These are phyloP conservation scores for Myathropa florea DNA, from an alignment of 2,888 invertebrate genomes.

Conservation along the genomic window DNA sequence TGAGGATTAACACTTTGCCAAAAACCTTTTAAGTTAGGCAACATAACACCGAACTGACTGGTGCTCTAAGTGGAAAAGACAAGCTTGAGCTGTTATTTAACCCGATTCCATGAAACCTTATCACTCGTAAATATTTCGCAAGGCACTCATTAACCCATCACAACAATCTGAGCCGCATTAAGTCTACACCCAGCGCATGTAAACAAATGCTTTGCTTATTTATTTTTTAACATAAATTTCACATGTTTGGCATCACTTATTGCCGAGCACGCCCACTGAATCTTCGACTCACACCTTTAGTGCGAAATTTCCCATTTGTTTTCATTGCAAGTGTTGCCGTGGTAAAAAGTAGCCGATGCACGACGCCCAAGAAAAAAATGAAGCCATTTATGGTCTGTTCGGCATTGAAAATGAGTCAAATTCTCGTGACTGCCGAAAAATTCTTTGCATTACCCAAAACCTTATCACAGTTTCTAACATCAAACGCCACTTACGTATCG, in stretches of 20 bases:
- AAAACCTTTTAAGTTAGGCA: not conserved
- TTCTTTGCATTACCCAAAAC: not conserved
- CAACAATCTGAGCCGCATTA: not conserved
- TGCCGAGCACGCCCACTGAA: not conserved
- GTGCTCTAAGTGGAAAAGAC: no score
- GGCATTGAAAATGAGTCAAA: not conserved
- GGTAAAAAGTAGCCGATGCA: not conserved
- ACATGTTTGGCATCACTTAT: slow-evolving; percentile 4
- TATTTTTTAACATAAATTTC: not conserved
- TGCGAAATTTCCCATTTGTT: slow-evolving; percentile 26
- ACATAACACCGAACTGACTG: no score
- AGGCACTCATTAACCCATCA: no score
- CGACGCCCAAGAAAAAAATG: not conserved
- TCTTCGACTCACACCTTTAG: not conserved
- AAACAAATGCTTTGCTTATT: not conserved
- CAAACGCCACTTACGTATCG: slow-evolving; percentile 83
- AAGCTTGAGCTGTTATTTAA: no score
- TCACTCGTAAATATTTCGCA: no score
- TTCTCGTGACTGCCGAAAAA: not conserved
- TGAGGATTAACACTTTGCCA: not conserved
- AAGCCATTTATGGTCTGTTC: not conserved
- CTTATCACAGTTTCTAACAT: not conserved
- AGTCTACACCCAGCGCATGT: not conserved
- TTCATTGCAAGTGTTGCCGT: slow-evolving; percentile 29
- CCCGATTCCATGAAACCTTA: no score